These are phyloP conservation scores for Drosophila subobscura DNA, from an alignment of 1,140 invertebrate species.

Conservation along the genomic window DNA sequence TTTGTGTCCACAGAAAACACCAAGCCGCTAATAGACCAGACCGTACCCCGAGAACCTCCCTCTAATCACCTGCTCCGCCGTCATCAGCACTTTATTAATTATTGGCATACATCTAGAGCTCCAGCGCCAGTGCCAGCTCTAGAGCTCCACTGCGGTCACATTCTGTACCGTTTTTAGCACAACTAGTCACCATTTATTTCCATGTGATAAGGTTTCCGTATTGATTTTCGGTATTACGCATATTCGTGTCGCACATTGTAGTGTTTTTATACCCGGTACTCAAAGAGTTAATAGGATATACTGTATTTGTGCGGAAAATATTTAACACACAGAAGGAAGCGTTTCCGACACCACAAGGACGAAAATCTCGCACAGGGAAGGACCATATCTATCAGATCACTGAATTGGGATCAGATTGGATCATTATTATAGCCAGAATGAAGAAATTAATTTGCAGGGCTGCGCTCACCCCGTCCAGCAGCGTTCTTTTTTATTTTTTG, in stretches of 20 bases:
- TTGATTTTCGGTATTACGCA: constrained; percentile 75
- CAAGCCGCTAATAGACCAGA: not conserved
- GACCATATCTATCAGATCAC: too few species aligned
- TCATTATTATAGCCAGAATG: too few species aligned
- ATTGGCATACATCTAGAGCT: constrained; percentile 41
- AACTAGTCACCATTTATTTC: constrained; percentile 81
- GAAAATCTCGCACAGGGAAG: too few species aligned
- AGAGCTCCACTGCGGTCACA: constrained; percentile 5
- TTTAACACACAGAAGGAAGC: too few species aligned
- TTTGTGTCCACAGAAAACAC: constrained; percentile 15
- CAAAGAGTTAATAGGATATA: too few species aligned
- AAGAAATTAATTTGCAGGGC: too few species aligned
- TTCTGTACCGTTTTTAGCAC: constrained; percentile 72
- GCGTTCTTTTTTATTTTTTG: too few species aligned
- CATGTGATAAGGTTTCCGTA: constrained; percentile 67
- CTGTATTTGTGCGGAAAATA: too few species aligned
- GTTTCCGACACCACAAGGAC: too few species aligned
- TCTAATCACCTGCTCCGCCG: constrained; percentile 8
- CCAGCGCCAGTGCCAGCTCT: not conserved
- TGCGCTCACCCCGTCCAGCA: too few species aligned
- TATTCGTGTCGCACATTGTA: constrained; percentile 58
- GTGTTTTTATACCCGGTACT: constrained; percentile 5
- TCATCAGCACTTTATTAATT: constrained; percentile 66
- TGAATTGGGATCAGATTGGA: too few species aligned
- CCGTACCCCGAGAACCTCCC: not conserved